Percentiles rank a stretch among this genome's conserved stretches.
phyloP scores from a whole-genome alignment of 2,888 invertebrate genomes.

The Cancer borealis region DNA sequence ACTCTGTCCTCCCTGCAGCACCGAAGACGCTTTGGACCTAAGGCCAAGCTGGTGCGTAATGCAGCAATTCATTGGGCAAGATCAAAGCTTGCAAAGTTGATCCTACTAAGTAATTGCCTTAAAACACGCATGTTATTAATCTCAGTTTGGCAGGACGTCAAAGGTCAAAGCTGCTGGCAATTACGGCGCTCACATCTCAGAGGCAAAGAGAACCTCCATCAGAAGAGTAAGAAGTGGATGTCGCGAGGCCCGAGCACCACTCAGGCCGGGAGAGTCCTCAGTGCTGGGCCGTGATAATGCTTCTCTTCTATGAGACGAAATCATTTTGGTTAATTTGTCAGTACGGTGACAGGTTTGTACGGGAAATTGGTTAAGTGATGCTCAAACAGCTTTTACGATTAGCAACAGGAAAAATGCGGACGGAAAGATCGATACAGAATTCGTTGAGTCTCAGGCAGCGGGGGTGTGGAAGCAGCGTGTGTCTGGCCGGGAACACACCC shows the following conservation, averaged over 20 bases:
- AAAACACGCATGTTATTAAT: conserved; percentile 66
- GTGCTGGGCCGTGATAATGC: background rate
- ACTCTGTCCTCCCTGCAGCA: background rate
- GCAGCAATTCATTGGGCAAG: conserved; percentile 7
- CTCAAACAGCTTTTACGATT: conserved; percentile 10
- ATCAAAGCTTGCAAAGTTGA: conserved; percentile 63
- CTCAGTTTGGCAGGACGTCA: conserved; percentile 66
- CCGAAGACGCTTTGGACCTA: conserved; percentile 34
- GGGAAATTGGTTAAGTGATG: conserved; percentile 29
- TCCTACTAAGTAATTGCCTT: conserved; percentile 64
- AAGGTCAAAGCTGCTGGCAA: conserved; percentile 56
- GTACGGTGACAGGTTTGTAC: conserved; percentile 15
- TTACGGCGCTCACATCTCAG: conserved; percentile 39
- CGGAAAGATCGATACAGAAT: conserved; percentile 11
- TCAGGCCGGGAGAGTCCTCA: conserved; percentile 10
- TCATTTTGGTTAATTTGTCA: conserved; percentile 35
- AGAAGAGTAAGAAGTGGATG: conserved; percentile 35
- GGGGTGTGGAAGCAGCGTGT: conserved; percentile 31
- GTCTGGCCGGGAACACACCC: conserved; percentile 53
- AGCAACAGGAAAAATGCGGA: conserved; percentile 1
- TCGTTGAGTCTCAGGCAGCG: background rate
- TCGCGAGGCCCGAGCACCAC: background rate
- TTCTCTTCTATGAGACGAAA: background rate
- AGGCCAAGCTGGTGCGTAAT: conserved; percentile 18
- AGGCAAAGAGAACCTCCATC: conserved; percentile 41